Base-by-base conservation (phyloP, 2,888 invertebrate genomes). In the Alentia gelatinosa region DNA sequence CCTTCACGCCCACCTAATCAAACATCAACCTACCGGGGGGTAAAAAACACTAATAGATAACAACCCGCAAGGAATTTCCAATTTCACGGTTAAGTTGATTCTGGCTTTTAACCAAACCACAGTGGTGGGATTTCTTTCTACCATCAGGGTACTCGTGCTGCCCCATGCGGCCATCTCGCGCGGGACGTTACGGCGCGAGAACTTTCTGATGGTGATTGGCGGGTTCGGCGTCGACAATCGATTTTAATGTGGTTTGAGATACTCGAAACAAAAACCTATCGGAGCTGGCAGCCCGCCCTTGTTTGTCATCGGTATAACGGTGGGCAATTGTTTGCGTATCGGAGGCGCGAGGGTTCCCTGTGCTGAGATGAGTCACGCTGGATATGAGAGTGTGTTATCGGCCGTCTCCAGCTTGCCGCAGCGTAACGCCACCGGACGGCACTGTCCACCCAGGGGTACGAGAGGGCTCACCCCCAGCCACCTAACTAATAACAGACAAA, bases 31-130 rank as follows among this genome's bases (percentile, higher is more conserved):
- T 37, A 39, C 37, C 35, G n/a, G 79, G 15, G 35, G 79, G 79
- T 7, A 37, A 47, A 50, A 47, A 84, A 86, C 15, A 56, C 39
- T 86, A 42, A 86, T 86, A 86, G 86, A 86, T 86, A 86, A 86
- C 50, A 86, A 33, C 50, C 86, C 86, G 37, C 86, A 86, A 47
- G 86, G 86, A 86, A 86, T 86, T 86, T 86, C 86, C 86, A 86
- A 86, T 86, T 86, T 86, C 86, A 86, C 47, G 86, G 47, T 86
- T 86, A 86, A 86, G 86, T 86, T 86, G 50, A 86, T 86, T 47
- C 23, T 42, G 50, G 47, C 86, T 35, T 79, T 79, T 79, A 79
- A 79, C 9, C 79, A 79, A 79, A 79, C 39, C 79, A n/a, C 79
- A 79, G 39, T 19, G 35, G 35, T 63, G n/a, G 68, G 68, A 1